Conservation (phyloP, 1,140 invertebrate species). For the Ceratosolen solmsi region DNA sequence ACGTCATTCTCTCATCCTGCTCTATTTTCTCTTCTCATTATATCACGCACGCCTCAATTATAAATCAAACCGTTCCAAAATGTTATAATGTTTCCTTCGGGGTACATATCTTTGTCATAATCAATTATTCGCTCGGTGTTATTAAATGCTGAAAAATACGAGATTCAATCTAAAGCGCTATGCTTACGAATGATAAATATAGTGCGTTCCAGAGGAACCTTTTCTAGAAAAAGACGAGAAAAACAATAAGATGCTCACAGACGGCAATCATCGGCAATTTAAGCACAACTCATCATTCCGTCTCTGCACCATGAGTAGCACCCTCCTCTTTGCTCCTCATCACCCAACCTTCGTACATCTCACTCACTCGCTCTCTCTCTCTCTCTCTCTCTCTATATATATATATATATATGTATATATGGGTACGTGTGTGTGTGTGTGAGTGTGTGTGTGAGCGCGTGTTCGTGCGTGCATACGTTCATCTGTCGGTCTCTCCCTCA, state of each 20-base stretch:
- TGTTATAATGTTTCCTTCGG: constrained; percentile 21
- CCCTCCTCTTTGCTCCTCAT: neutral
- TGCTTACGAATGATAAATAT: neutral
- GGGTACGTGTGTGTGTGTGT: no score
- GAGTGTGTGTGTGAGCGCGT: no score
- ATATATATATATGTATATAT: no score
- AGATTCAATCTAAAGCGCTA: neutral
- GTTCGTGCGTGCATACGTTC: no score
- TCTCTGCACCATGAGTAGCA: no score
- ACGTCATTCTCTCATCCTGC: neutral
- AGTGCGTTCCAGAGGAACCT: neutral
- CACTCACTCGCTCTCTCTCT: no score
- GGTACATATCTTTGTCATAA: neutral
- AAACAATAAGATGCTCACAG: neutral
- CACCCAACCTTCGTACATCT: neutral
- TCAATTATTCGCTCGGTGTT: neutral
- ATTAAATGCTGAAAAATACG: neutral
- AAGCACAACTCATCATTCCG: neutral
- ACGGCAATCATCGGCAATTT: neutral
- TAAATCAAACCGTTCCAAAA: constrained; percentile 24
- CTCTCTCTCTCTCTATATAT: no score
- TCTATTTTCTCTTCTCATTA: neutral
- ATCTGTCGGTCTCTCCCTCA: neutral
- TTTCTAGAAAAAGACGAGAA: neutral
- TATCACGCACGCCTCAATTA: constrained; percentile 10